A percentile compares a stretch with the other conserved stretches of the same genome.
phyloP scores from a whole-genome alignment of 1,140 invertebrate genomes.

The Achatina immaculata region DNA sequence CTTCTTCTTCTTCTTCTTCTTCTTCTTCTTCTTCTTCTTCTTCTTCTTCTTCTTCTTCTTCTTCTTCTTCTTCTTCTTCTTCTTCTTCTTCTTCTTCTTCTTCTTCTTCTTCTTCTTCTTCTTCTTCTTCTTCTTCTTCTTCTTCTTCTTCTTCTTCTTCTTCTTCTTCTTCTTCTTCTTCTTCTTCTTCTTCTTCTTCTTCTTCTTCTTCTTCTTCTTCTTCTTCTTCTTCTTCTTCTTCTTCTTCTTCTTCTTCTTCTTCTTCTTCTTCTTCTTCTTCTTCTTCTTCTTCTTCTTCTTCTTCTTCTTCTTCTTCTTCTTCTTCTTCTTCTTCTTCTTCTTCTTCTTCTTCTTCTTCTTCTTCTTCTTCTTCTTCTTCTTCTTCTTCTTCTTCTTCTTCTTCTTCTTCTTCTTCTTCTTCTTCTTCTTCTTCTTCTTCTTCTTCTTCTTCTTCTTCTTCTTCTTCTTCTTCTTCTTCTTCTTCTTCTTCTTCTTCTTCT shows the following conservation, averaged over 20 bases:
- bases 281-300: conserved; percentile 25
- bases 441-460: conserved; percentile 24
- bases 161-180: conserved; percentile 25
- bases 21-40: conserved; percentile 24
- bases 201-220: conserved; percentile 24
- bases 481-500: conserved; percentile 24
- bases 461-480: conserved; percentile 25
- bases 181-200: conserved; percentile 24
- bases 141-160: conserved; percentile 24
- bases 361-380: conserved; percentile 24
- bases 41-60: conserved; percentile 25
- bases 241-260: conserved; percentile 24
- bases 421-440: conserved; percentile 24
- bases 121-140: conserved; percentile 24
- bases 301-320: conserved; percentile 24
- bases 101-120: conserved; percentile 25
- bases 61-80: conserved; percentile 24
- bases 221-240: conserved; percentile 25
- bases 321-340: conserved; percentile 24
- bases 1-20: conserved; percentile 24
- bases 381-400: conserved; percentile 24
- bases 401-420: conserved; percentile 25
- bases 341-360: conserved; percentile 25
- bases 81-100: conserved; percentile 24
- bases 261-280: conserved; percentile 24